Evolutionary conservation across 2,888 invertebrate species (phyloP).

Genomic region (Xiphydria camelus): DNA sequence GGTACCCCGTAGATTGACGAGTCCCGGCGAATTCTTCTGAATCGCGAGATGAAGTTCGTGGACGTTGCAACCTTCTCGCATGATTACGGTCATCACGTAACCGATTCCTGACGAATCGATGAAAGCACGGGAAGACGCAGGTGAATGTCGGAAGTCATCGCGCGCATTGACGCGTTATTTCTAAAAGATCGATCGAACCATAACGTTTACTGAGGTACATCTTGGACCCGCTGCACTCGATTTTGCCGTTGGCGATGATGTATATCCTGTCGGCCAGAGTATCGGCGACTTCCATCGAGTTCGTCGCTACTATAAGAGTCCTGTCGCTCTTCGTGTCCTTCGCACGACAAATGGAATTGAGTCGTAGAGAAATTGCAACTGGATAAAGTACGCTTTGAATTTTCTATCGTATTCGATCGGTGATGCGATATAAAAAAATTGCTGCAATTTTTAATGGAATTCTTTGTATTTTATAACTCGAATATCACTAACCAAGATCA

Average conservation of each 20-base stretch:
- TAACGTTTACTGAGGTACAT: conserved; percentile 29
- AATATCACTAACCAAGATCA: conserved; percentile 21
- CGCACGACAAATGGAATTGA: too few species aligned
- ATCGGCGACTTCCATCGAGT: conserved; percentile 30
- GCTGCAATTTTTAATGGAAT: not conserved
- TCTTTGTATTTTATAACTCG: not conserved
- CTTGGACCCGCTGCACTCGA: conserved; percentile 31
- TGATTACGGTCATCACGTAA: conserved; percentile 20
- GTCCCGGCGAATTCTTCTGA: conserved; percentile 22
- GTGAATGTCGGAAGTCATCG: too few species aligned
- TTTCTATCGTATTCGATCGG: not conserved
- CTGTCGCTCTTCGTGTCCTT: conserved; percentile 21
- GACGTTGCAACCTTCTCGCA: conserved; percentile 18
- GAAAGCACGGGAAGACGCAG: too few species aligned
- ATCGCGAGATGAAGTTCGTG: conserved; percentile 12
- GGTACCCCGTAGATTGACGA: conserved; percentile 19
- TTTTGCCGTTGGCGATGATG: conserved; percentile 26
- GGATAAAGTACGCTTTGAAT: too few species aligned
- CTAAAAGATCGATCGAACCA: too few species aligned
- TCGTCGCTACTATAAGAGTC: conserved; percentile 30
- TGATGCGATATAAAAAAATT: not conserved
- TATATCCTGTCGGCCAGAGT: conserved; percentile 28
- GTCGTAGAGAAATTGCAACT: too few species aligned
- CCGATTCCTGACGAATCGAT: conserved; percentile 21
- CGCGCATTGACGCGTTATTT: too few species aligned